Percentiles rank a stretch among this genome's conserved stretches.
Evolutionary conservation across 2,113 vertebrate species (phyloP).

Genomic region (Stegostoma tigrinum): DNA sequence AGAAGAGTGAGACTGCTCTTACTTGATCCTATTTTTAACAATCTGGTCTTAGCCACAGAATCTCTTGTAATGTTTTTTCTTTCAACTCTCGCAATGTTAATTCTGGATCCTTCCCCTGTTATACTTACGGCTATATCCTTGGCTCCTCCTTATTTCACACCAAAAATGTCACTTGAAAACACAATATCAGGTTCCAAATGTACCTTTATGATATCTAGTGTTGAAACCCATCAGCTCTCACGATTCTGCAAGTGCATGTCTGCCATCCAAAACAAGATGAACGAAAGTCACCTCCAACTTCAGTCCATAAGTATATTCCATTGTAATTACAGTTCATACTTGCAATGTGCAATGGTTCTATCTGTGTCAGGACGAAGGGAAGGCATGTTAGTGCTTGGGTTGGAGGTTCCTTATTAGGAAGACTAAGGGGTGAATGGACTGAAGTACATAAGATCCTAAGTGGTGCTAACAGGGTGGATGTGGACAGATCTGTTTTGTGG

Average conservation of each 20-base stretch:
- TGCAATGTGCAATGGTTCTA: too few relatives aligned
- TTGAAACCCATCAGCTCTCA: not conserved
- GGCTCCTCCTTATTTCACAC: not conserved
- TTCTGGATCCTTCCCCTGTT: not conserved
- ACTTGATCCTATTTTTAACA: not conserved
- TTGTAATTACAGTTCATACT: too few relatives aligned
- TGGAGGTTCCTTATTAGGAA: too few relatives aligned
- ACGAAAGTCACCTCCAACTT: not conserved
- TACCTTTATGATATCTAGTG: not conserved
- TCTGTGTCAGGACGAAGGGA: too few relatives aligned
- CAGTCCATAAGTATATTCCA: too few relatives aligned
- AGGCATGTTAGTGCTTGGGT: too few relatives aligned
- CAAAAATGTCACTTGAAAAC: not conserved
- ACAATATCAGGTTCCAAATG: not conserved
- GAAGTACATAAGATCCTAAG: too few relatives aligned
- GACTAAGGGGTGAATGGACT: too few relatives aligned
- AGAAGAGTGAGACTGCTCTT: not conserved
- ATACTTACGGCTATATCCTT: not conserved
- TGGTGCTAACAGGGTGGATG: too few relatives aligned
- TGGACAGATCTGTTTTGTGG: too few relatives aligned
- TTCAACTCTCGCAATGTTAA: not conserved
- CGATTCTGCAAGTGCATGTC: not conserved
- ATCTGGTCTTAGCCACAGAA: not conserved
- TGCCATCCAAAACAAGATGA: not conserved
- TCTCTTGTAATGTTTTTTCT: not conserved